phyloP scores from a whole-genome alignment of 1,140 invertebrate species.

The Eubasilissa regina region DNA sequence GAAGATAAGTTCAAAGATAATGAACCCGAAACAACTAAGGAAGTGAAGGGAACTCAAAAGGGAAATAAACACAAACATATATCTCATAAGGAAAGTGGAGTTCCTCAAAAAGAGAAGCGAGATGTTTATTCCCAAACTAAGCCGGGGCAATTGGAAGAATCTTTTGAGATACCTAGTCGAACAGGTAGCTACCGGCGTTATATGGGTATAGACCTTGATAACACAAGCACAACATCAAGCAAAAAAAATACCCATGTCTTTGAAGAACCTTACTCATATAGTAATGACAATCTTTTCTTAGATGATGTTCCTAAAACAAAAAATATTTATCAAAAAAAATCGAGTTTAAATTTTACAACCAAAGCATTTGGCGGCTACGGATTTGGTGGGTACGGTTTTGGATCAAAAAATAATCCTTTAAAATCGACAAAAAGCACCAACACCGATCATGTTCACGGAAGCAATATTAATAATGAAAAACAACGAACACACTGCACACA shows the following conservation, averaged over 20 bases:
- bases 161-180: constrained; percentile 75
- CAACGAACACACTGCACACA: neutral
- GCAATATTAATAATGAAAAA: constrained; percentile 56
- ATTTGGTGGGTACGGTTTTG: constrained; percentile 86
- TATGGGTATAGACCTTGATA: constrained; percentile 10
- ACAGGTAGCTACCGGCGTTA: constrained; percentile 71
- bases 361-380: constrained; percentile 88
- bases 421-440: constrained; percentile 68
- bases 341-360: constrained; percentile 89
- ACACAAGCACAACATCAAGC: constrained; percentile 77
- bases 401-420: constrained; percentile 73
- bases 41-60: too few relatives aligned
- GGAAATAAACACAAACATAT: too few relatives aligned
- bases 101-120: constrained; percentile 62
- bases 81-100: constrained; percentile 60
- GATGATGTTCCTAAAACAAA: constrained; percentile 77
- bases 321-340: constrained; percentile 75
- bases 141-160: constrained; percentile 65
- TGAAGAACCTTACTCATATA: constrained; percentile 83
- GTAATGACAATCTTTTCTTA: constrained; percentile 89
- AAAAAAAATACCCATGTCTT: constrained; percentile 80
- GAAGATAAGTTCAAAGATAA: constrained; percentile 73
- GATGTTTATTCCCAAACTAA: constrained; percentile 65
- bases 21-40: constrained; percentile 47
- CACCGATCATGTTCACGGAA: constrained; percentile 70